Conservation (phyloP, 2,888 invertebrate genomes). For the Aplocera efformata region DNA sequence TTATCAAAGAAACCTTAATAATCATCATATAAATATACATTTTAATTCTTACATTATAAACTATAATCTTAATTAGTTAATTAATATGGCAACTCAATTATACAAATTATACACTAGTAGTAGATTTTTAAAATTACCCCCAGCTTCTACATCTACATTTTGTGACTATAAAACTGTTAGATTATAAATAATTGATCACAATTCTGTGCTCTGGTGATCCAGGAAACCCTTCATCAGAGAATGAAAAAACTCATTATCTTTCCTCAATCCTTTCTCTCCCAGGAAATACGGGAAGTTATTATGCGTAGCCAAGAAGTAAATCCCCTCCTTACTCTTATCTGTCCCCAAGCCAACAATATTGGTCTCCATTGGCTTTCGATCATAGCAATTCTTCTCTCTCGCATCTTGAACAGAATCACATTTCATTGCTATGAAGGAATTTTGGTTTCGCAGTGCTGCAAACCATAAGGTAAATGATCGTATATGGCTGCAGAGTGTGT, state of each 20-base stretch:
- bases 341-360: slow-evolving; percentile 43
- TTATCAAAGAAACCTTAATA: too few species aligned
- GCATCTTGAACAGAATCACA: slow-evolving; percentile 52
- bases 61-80: too few species aligned
- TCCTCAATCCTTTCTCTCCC: slow-evolving; percentile 52
- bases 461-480: slow-evolving; percentile 44
- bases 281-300: slow-evolving; percentile 53
- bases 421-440: slow-evolving; percentile 44
- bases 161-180: too few species aligned
- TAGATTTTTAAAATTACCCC: too few species aligned
- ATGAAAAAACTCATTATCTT: slow-evolving; percentile 44
- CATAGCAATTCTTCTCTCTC: slow-evolving; percentile 42
- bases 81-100: too few species aligned
- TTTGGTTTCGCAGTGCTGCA: slow-evolving; percentile 41
- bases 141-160: too few species aligned
- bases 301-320: slow-evolving; percentile 44
- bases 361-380: slow-evolving; percentile 38
- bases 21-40: too few species aligned
- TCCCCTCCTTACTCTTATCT: slow-evolving; percentile 38
- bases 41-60: too few species aligned
- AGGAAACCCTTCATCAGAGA: slow-evolving; percentile 27
- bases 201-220: slow-evolving; percentile 17
- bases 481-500: slow-evolving; percentile 44
- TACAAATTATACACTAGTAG: too few species aligned
- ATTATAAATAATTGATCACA: too few species aligned